Conservation (phyloP, 2,797 vertebrate genomes). For the Lepus townsendii region DNA sequence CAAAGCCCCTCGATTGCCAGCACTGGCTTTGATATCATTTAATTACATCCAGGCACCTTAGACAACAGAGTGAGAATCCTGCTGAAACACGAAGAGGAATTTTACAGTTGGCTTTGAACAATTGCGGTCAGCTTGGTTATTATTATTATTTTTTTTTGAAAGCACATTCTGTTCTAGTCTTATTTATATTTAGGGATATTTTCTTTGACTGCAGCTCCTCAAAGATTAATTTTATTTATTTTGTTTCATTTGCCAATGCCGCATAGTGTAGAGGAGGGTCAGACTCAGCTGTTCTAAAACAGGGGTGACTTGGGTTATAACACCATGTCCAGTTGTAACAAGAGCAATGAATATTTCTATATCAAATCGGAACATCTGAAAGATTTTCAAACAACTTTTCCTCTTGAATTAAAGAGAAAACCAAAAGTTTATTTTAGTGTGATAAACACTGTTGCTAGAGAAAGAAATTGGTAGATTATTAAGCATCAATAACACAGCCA, state of each 20-base stretch:
- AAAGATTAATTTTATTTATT: slow-evolving; percentile 80
- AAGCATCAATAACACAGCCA: background rate
- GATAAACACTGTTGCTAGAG: background rate
- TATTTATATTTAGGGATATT: slow-evolving; percentile 81
- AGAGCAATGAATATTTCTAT: slow-evolving; percentile 17
- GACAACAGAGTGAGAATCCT: background rate
- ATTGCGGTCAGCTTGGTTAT: slow-evolving; percentile 63
- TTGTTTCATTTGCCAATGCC: slow-evolving; percentile 64
- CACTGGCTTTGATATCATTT: slow-evolving; percentile 74
- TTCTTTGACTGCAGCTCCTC: slow-evolving; percentile 75
- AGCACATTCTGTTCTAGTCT: slow-evolving; percentile 85
- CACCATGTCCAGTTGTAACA: background rate
- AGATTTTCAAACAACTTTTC: background rate
- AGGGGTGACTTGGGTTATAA: background rate
- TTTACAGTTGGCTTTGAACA: slow-evolving; percentile 24
- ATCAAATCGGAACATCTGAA: background rate
- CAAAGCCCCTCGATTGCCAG: slow-evolving; percentile 57
- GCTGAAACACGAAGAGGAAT: background rate
- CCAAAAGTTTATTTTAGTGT: background rate
- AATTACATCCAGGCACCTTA: slow-evolving; percentile 75
- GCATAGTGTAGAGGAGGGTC: slow-evolving; percentile 39
- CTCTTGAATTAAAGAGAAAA: background rate
- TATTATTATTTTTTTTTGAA: slow-evolving; percentile 4
- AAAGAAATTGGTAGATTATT: background rate
- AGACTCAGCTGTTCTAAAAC: slow-evolving; percentile 51